phyloP scores from a whole-genome alignment of 1,140 invertebrate genomes.

The Drosophila sproati region DNA sequence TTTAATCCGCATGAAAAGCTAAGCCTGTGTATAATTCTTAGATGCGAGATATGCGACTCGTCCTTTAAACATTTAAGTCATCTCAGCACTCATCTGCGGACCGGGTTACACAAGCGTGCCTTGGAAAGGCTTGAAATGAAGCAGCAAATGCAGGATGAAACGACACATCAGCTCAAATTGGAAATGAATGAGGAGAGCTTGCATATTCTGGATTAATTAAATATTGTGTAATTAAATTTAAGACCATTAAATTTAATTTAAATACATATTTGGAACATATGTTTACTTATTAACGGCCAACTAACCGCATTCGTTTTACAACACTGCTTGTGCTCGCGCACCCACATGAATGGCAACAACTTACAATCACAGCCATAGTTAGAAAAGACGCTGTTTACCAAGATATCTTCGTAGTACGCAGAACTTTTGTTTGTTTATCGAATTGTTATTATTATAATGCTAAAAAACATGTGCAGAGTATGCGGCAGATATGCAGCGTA shows the following conservation, averaged over 20 bases:
- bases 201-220: slow-evolving; percentile 55
- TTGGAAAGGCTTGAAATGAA: slow-evolving; percentile 85
- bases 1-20: too few species aligned
- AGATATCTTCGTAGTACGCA: slow-evolving; percentile 4
- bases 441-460: slow-evolving; percentile 37
- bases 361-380: slow-evolving; percentile 21
- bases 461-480: slow-evolving; percentile 44
- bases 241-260: too few species aligned
- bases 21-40: too few species aligned
- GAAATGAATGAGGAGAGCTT: slow-evolving; percentile 71
- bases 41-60: slow-evolving; percentile 63
- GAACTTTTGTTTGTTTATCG: slow-evolving; percentile 10
- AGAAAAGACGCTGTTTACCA: slow-evolving; percentile 15
- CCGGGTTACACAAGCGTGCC: slow-evolving; percentile 66
- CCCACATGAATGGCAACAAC: slow-evolving; percentile 24
- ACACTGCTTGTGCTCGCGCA: slow-evolving; percentile 11
- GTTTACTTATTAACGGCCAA: neutral
- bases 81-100: slow-evolving; percentile 68
- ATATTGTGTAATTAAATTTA: slow-evolving; percentile 1
- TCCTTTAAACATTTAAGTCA: slow-evolving; percentile 72
- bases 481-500: slow-evolving; percentile 44
- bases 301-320: slow-evolving; percentile 1
- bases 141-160: slow-evolving; percentile 85
- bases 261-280: too few species aligned
- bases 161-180: slow-evolving; percentile 57